Base-by-base conservation (phyloP, 1,140 invertebrate species). In the Mesaphorura yosii region DNA sequence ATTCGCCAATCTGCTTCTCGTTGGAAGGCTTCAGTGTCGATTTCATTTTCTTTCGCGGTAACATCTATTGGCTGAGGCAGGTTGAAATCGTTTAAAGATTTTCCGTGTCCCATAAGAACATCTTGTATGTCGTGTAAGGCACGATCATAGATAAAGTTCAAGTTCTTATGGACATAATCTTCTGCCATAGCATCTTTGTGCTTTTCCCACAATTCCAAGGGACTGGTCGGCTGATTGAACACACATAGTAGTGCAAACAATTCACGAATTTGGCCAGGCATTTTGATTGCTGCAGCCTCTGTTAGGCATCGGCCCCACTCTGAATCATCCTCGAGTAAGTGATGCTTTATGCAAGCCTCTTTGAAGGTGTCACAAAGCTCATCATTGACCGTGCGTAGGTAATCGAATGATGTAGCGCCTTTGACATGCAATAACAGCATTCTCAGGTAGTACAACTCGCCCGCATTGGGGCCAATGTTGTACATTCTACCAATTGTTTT, bases 361-460 rank as follows among this genome's bases (percentile, higher is more conserved):
- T 48, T 34, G 22, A 60, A 59, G 14, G 53, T 57, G 0, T 5
- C 3, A 44, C 46, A 53, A 7, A 51, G 10, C 1, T 45, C 23
- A 0, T 41, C 48, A 29, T 60, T 39, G 4, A 62, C 51, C 4
- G 51, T 60, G 27, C 51, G 27, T 2, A 62, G 12, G 37, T 57
- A 34, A 44, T 51, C 48, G 37, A 62, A 62, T 2, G 27, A 46
- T 41, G 6, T 49, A 2, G 58, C 38, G 23, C 54, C 60, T 47
- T 52, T 55, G 38, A 73, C 65, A 59, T 76, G 47, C 6, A 53
- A 17, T 14, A 68, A 49, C 3, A 70, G 53, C 26, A 70, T n/a
- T 2, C 65, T 58, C 27, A 68, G 57, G 53, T 57, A 62, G 48
- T 52, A 68, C 20, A 22, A 25, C 31, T 54, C 52, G 3, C n/a